Evolutionary conservation across 2,113 vertebrate species (phyloP), one percentile per base, ranked within the genome.

Genomic region (Tenrec ecaudatus): DNA sequence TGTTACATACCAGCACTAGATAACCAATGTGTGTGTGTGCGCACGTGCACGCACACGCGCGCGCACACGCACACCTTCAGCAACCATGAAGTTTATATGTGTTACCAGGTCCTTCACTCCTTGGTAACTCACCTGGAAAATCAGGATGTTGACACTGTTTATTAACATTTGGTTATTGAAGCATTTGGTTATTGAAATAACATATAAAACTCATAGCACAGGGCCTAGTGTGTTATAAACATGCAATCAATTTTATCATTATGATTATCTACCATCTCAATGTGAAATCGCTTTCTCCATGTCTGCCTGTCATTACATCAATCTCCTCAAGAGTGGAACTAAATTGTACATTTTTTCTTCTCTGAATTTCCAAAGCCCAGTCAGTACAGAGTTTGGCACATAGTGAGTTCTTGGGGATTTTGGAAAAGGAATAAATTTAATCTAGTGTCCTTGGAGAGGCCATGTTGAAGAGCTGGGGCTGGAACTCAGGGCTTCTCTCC

Each of bases 111-210:
- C 89, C 25, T 31, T 92, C 57, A 69, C 16, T 38, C 47, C 33
- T 64, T 33, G n/a, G 33, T 60, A 88, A 88, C 75, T 95, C 36
- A 57, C 91, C 57, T 90, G 17, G 88, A 62, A 95, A 87, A 82
- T 77, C 12, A 53, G 62, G 36, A 15, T 87, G 31, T 17, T 90
- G 73, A 77, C 38, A 82, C 14, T n/a, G 83, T 22, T 14, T 38
- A 16, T 75, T n/a, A 60, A 53, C 8, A 5, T n/a, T n/a, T n/a
- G n/a, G n/a, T n/a, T n/a, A n/a, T n/a, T n/a, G n/a, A n/a, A 40
- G 40, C 40, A 40, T n/a, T 78, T 27, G 62, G 27, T 20, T 27
- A 22, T 68, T 93, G 78, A 92, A 40, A 47, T 86, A 62, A 75
- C 58, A 53, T 53, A 10, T 53, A 53, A 53, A 53, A 53, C 47